Base-by-base conservation (phyloP, 2,113 vertebrate species). In the Xiphophorus couchianus region DNA sequence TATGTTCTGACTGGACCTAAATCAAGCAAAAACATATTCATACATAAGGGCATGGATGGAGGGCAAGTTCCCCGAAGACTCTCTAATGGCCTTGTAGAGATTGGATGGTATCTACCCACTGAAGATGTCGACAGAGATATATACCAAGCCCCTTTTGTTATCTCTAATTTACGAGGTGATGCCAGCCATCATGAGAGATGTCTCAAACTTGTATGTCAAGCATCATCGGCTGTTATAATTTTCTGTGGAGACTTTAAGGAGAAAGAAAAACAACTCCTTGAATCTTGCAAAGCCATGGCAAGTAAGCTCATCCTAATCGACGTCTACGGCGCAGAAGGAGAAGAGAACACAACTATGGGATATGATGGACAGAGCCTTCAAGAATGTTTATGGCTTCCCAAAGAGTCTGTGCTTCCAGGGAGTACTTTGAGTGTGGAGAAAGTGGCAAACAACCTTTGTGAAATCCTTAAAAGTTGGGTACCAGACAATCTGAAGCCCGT, bases 11-110 rank as follows among this genome's bases (percentile, higher is more conserved):
- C 77, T 35, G 84, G 91, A 48, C 27, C 71, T 17, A 79, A 84
- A 10, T 66, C 92, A 64, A 44, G 66, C 4, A 77, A 64, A 30
- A 82, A 91, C 71, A 88, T 86, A 66, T 96, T 96, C 76, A 51
- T 96, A 35, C 93, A 96, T 81, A 84, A 76, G 7, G 93, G 89
- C 2, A 85, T 88, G 71, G 84, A 93, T 25, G 76, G 80, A 80
- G 93, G 88, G 0, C 75, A 89, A 31, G 54, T 93, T 15, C 92
- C 92, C 3, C 86, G 90, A 62, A 91, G 83, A 81, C 93, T 96
- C 37, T 91, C 94, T 1, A 89, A 94, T 66, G 96, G 96, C 3
- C 73, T 97, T 19, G 90, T 96, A 7, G 95, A 96, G 76, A 82
- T 95, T 5, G 86, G 88, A 3, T 96, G 95, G 95, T 92, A 84